These are phyloP conservation scores for Drosophila ananassae DNA, from an alignment of 1,140 invertebrate species.

Conservation along the genomic window DNA sequence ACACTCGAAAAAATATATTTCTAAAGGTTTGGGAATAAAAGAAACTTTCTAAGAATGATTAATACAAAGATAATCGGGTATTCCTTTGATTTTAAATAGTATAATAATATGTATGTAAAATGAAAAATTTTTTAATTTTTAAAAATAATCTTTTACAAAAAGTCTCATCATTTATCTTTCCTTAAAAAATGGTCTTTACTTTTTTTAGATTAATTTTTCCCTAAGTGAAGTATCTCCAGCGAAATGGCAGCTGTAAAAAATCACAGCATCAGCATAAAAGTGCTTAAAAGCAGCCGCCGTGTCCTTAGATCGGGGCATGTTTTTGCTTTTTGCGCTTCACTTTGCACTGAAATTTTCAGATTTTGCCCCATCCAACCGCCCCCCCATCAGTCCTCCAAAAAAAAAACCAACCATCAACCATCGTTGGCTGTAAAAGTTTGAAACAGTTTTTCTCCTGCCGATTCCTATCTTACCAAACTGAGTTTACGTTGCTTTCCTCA, in stretches of 20 bases:
- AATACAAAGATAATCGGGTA: no score
- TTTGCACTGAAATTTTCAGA: conserved; percentile 56
- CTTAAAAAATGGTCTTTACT: not conserved
- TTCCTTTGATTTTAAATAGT: no score
- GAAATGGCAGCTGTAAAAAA: conserved; percentile 82
- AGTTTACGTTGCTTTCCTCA: conserved; percentile 30
- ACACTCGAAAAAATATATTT: not conserved
- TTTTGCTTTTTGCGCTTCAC: conserved; percentile 67
- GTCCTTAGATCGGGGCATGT: conserved; percentile 44
- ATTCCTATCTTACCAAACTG: conserved; percentile 30
- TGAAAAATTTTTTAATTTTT: no score
- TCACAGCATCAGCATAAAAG: conserved; percentile 82
- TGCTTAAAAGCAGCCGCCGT: conserved; percentile 79
- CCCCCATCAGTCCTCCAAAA: not conserved
- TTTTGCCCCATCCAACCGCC: conserved; percentile 26
- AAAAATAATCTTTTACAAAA: no score
- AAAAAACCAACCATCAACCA: not conserved
- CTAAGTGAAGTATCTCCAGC: conserved; percentile 6
- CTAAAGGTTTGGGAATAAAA: no score
- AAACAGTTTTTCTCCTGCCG: conserved; percentile 45
- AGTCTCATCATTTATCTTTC: no score
- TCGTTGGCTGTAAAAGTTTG: conserved; percentile 42
- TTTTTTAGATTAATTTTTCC: not conserved
- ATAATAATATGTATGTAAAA: not conserved
- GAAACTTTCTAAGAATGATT: no score